phyloP scores from a whole-genome alignment of 1,140 invertebrate genomes.

The Antheraea mylitta region DNA sequence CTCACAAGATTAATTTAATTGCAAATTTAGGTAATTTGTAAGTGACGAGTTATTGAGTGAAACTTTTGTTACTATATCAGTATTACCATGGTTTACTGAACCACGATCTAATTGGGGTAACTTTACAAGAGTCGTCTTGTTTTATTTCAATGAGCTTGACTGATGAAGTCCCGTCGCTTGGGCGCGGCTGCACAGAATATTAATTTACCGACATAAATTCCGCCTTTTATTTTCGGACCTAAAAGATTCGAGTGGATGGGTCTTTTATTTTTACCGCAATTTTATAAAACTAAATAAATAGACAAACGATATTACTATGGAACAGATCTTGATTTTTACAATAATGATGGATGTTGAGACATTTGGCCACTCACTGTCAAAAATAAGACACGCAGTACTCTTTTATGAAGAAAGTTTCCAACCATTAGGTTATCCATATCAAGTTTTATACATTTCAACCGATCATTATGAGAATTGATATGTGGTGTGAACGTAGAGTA shows the following conservation, averaged over 20 bases:
- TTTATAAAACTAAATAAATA: neutral
- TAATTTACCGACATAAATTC: neutral
- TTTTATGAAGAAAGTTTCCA: too few relatives aligned
- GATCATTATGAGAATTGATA: too few relatives aligned
- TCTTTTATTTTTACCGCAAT: neutral
- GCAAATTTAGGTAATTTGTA: too few relatives aligned
- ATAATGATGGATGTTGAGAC: too few relatives aligned
- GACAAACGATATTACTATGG: neutral
- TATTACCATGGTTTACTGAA: neutral
- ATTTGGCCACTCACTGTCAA: too few relatives aligned
- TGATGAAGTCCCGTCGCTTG: slow-evolving; percentile 20
- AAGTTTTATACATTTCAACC: too few relatives aligned
- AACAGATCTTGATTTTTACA: too few relatives aligned
- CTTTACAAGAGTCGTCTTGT: slow-evolving; percentile 23
- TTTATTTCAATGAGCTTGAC: slow-evolving; percentile 28
- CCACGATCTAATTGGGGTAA: slow-evolving; percentile 15
- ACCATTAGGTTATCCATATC: too few relatives aligned
- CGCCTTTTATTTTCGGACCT: neutral
- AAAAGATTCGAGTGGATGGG: neutral
- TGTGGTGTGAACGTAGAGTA: too few relatives aligned
- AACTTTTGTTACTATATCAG: neutral
- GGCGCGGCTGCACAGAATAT: neutral
- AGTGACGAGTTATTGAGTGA: too few relatives aligned
- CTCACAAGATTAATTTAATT: too few relatives aligned
- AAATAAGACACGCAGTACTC: too few relatives aligned